Conservation (phyloP, 2,888 invertebrate genomes). For the Harpagoxenus sublaevis region DNA sequence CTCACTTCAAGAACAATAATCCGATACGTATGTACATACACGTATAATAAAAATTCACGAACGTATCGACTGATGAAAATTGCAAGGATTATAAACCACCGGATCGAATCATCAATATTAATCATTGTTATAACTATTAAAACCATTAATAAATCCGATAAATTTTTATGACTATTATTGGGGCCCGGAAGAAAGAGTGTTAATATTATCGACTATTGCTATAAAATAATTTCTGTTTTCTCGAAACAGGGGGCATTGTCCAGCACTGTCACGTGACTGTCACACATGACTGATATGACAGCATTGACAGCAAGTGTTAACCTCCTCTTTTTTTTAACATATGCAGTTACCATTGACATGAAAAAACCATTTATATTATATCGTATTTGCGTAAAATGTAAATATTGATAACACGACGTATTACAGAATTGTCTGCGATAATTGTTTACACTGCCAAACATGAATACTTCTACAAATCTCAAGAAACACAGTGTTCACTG, state of each 20-base stretch:
- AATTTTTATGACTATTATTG: neutral
- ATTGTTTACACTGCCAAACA: constrained; percentile 33
- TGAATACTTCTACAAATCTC: constrained; percentile 17
- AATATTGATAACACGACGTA: neutral
- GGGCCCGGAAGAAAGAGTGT: neutral
- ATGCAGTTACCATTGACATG: neutral
- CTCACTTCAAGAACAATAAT: too few relatives aligned
- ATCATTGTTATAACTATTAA: too few relatives aligned
- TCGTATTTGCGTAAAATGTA: neutral
- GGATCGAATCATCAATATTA: too few relatives aligned
- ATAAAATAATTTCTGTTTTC: neutral
- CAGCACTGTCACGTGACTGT: neutral
- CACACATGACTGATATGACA: neutral
- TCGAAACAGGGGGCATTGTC: neutral
- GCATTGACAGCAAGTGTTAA: neutral
- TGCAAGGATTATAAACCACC: neutral
- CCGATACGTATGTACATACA: too few relatives aligned
- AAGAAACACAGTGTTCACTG: constrained; percentile 30
- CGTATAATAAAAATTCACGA: neutral
- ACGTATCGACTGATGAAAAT: neutral
- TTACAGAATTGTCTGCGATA: neutral
- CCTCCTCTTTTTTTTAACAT: neutral
- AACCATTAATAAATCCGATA: neutral
- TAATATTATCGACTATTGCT: neutral
- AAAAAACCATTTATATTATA: neutral